Evolutionary conservation across 2,888 invertebrate genomes (phyloP), one percentile per base, ranked within the genome.

Genomic region (Urechis unicinctus): DNA sequence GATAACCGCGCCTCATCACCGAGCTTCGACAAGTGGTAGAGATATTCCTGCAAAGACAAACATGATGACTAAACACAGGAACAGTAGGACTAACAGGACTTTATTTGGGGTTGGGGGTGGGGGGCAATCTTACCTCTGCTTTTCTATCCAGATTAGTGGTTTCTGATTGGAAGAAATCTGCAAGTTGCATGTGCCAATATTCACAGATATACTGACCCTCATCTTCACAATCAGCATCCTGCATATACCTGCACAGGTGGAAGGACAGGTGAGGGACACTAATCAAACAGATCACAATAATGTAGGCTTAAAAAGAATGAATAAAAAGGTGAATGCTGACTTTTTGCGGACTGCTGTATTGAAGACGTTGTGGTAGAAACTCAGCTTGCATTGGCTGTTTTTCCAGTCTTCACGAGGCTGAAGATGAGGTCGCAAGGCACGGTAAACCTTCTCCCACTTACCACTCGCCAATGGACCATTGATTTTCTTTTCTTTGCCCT

Each of bases 171-270:
- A 74, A 75, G 56, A 63, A 73, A 53, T 71, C 70, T 3, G 73
- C 75, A 25, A 75, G 66, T 58, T 69, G 70, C 58, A 66, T 68
- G 59, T 74, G 74, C 75, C 75, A 75, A 42, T 57, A 61, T 9
- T 48, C 25, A 36, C 36, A 55, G 22, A 58, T 48, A n/a, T 58
- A 56, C 36, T 47, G 31, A 1, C 48, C 49, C 41, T 60, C 60
- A 22, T 61, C 58, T 4, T 44, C 25, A 4, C 48, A 31, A 24
- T 53, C 51, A 48, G 57, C 54, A 4, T 55, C 61, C 4, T 50
- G 51, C n/a, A 47, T 22, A 22, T 3, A n/a, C 30, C 31, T n/a
- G n/a, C n/a, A n/a, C n/a, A n/a, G n/a, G n/a, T n/a, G n/a, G n/a
- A n/a, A n/a, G n/a, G n/a, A n/a, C n/a, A n/a, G n/a, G n/a, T n/a